Conservation (phyloP, 1,140 invertebrate species). For the Platorchestia sp. region DNA sequence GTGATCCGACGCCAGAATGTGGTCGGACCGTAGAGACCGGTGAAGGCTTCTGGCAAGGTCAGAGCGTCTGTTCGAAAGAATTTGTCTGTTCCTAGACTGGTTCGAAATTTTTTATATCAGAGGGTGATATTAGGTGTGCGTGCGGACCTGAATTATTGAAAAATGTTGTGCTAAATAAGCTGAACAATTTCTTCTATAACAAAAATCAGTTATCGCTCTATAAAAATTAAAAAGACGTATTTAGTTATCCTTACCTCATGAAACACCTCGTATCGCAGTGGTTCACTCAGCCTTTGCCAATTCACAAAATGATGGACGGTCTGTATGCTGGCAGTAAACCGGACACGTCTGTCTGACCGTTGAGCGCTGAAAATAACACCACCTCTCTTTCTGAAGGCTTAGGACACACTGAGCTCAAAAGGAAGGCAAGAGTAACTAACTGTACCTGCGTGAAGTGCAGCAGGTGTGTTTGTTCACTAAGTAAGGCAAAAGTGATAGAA, state of each 20-base stretch:
- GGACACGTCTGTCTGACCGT: background rate
- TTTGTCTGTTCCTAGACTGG: background rate
- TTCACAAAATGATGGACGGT: background rate
- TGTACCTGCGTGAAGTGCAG: background rate
- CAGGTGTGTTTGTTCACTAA: background rate
- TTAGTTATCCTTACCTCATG: background rate
- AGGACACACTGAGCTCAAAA: background rate
- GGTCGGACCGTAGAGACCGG: background rate
- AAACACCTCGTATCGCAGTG: background rate
- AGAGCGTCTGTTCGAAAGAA: background rate
- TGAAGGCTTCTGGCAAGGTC: background rate
- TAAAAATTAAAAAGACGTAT: background rate
- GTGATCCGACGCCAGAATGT: background rate
- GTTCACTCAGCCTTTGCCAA: background rate
- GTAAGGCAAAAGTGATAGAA: background rate
- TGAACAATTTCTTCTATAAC: background rate
- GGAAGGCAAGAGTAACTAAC: background rate
- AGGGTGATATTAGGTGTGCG: background rate
- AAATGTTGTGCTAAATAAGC: background rate
- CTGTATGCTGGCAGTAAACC: background rate
- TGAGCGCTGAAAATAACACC: background rate
- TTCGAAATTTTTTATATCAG: background rate
- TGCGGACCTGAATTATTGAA: background rate
- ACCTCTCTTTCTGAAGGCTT: background rate
- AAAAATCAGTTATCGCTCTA: background rate